Evolutionary conservation across 2,797 vertebrate species (phyloP).

Genomic region (Gallinago solitaria): DNA sequence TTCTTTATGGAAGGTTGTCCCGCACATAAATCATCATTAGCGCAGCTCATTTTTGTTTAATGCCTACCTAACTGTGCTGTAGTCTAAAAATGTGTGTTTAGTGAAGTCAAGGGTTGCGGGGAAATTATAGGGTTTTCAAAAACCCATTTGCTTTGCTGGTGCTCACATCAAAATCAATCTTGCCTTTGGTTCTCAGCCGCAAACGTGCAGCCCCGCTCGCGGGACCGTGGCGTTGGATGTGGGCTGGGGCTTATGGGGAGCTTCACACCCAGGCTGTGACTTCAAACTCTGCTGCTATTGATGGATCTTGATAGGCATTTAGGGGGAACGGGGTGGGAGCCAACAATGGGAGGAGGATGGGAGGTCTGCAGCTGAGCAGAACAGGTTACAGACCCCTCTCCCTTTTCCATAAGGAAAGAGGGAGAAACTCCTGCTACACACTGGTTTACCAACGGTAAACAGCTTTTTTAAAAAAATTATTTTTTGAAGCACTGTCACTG

Average conservation of each 20-base stretch:
- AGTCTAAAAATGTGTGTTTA: slow-evolving; percentile 78
- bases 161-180: slow-evolving; percentile 76
- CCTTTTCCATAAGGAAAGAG: fast-evolving
- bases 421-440: neutral
- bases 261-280: slow-evolving; percentile 43
- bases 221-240: neutral
- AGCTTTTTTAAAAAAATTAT: neutral
- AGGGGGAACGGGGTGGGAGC: neutral
- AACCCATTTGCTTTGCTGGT: slow-evolving; percentile 79
- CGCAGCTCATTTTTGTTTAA: slow-evolving; percentile 73
- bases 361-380: neutral
- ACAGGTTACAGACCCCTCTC: neutral
- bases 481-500: neutral
- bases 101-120: slow-evolving; percentile 77
- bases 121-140: slow-evolving; percentile 82
- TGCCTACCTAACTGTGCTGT: slow-evolving; percentile 76
- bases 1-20: slow-evolving; percentile 75
- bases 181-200: slow-evolving; percentile 46
- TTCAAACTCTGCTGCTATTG: slow-evolving; percentile 6
- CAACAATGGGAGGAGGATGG: neutral
- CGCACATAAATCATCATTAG: slow-evolving; percentile 77
- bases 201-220: neutral
- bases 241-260: slow-evolving; percentile 13
- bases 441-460: neutral
- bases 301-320: neutral